Evolutionary conservation across 2,113 vertebrate species (phyloP), one percentile per base, ranked within the genome.

Genomic region (Phalacrocorax brasilianus): DNA sequence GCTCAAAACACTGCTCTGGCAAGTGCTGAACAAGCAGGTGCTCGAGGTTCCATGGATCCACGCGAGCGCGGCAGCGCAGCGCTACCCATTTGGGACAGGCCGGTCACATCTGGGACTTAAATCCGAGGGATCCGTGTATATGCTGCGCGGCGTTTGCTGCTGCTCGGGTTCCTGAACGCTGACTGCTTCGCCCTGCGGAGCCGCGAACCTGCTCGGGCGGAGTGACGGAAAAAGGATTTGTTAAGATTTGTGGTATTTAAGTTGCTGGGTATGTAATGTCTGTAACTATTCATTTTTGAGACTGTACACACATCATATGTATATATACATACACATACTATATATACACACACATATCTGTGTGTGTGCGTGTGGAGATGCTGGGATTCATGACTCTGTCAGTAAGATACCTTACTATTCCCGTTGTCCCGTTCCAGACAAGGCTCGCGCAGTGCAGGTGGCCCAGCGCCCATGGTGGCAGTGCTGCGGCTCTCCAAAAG

Each of bases 91-190:
- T 22, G 90, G 78, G 42, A 61, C 40, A 42, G 30, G 32, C 56
- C 5, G 1, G 10, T 38, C 67, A 20, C 2, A 40, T 8, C 27
- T 0, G 23, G 26, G 5, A 21, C 19, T 3, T 11, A 10, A 23
- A 0, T 2, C n/a, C 0, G 2, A 42, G 56, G 44, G 12, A n/a
- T 2, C 22, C 5, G 27, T 13, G 38, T 30, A 11, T 2, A 6
- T 1, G 1, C 40, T 33, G 35, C 0, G 1, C 1, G 5, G 23
- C 2, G 2, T 2, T 35, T 5, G 3, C 11, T 8, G 81, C 33
- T 4, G 2, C 70, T 33, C 0, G 0, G 38, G 40, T 12, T 53
- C 71, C 55, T 7, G 20, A 32, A 11, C 14, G 3, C 16, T 1
- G 6, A 4, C 18, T 1, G 5, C 28, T 67, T 45, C 1, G 5